phyloP scores from a whole-genome alignment of 1,140 invertebrate genomes.

The Coenobita brevimanus region DNA sequence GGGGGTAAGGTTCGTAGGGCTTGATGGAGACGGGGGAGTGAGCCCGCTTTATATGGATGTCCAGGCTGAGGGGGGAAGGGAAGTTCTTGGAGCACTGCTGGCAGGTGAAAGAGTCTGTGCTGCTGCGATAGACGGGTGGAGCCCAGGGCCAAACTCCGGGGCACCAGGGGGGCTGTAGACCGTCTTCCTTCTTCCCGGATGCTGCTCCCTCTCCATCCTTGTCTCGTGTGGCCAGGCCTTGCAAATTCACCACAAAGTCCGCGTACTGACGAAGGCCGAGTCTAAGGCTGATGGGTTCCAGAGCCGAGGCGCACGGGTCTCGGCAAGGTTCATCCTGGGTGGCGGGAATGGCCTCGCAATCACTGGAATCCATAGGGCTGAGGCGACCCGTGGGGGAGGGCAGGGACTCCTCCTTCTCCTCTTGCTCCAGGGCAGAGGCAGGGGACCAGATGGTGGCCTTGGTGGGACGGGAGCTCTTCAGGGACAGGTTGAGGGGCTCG shows the following conservation, averaged over 20 bases:
- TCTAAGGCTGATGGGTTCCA: conserved; percentile 49
- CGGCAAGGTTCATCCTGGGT: conserved; percentile 32
- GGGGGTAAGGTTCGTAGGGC: conserved; percentile 21
- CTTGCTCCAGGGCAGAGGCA: conserved; percentile 67
- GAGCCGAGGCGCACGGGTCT: conserved; percentile 32
- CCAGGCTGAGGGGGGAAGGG: conserved; percentile 23
- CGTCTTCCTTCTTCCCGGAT: background rate
- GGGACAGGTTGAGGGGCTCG: conserved; percentile 68
- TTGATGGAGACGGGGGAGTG: conserved; percentile 39
- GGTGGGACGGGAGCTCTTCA: conserved; percentile 59
- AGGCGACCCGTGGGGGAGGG: conserved; percentile 51
- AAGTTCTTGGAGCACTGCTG: conserved; percentile 54
- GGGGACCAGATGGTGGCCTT: conserved; percentile 69
- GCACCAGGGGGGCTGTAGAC: conserved; percentile 36
- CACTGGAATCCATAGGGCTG: conserved; percentile 66
- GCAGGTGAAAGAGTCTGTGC: conserved; percentile 38
- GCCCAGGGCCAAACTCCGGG: conserved; percentile 48
- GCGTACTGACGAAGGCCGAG: conserved; percentile 53
- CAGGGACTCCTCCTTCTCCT: conserved; percentile 56
- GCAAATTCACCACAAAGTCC: conserved; percentile 52
- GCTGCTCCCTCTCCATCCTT: conserved; percentile 28
- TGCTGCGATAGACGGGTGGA: conserved; percentile 28
- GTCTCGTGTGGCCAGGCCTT: conserved; percentile 49
- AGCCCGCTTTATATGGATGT: conserved; percentile 46
- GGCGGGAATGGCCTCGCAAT: conserved; percentile 23